These are phyloP conservation scores for Rhinogobius similis DNA, from an alignment of 2,113 vertebrate species.

Conservation along the genomic window DNA sequence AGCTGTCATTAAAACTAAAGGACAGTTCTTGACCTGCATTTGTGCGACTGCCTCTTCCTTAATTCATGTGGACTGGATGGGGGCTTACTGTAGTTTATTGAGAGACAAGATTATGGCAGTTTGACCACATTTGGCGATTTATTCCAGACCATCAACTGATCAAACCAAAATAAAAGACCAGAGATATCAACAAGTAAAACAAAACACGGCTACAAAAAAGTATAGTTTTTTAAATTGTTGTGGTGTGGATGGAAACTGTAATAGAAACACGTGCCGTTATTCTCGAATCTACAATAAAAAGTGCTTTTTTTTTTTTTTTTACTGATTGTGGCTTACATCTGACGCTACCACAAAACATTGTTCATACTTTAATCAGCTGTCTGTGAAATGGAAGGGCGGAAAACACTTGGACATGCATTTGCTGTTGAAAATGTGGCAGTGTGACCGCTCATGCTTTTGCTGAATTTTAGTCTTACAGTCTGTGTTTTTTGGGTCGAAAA, in stretches of 20 bases:
- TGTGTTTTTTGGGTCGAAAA: too few species aligned
- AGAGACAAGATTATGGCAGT: background rate
- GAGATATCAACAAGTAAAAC: background rate
- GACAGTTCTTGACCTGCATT: constrained; percentile 3
- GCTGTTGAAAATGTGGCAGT: too few species aligned
- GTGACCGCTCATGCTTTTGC: too few species aligned
- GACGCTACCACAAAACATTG: background rate
- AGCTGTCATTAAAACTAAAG: constrained; percentile 71
- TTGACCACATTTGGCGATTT: background rate
- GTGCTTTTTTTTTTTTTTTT: background rate
- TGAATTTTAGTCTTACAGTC: too few species aligned
- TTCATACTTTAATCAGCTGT: background rate
- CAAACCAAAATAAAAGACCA: background rate
- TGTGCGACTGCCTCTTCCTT: background rate
- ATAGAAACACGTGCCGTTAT: background rate
- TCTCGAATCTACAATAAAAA: background rate
- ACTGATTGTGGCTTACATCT: background rate
- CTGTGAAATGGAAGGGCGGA: background rate
- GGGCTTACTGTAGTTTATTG: too few species aligned
- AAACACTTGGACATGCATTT: too few species aligned
- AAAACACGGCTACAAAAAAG: background rate
- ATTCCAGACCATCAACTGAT: background rate
- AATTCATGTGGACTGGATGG: too few species aligned
- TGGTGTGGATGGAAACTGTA: background rate
- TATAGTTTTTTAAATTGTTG: background rate